Evolutionary conservation across 2,888 invertebrate genomes (phyloP), one percentile per base, ranked within the genome.

Genomic region (Phlogophora meticulosa): DNA sequence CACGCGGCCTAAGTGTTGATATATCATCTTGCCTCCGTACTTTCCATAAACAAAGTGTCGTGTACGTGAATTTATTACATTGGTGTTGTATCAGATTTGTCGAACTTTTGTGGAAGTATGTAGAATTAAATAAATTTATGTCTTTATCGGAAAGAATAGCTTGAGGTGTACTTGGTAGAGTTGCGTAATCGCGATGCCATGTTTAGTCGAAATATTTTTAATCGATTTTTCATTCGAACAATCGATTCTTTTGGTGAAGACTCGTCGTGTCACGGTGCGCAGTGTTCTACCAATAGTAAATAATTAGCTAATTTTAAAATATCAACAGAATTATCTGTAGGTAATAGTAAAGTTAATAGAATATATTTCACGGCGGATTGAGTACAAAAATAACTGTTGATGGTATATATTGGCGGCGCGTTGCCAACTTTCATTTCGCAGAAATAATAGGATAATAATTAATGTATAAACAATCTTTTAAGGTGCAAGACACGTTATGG

Each of bases 371-470:
- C 72, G 22, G 61, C 43, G 60, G 55, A 63, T 58, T 76, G 76
- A 80, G 76, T 77, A 76, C 78, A 76, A 80, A n/a, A 75, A 62
- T 1, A 62, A 80, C 53, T 64, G 62, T 80, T 59, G 53, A 55
- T 49, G 59, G 62, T 61, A 63, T 69, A 58, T 65, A 59, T 59
- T 79, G 77, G 77, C 49, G 55, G 57, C 24, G 48, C 71, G 32
- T 53, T 52, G 80, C 55, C 70, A 55, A 56, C 17, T 63, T 68
- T 62, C 48, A 45, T 59, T 70, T 71, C 10, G 45, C 78, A 77
- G 78, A 74, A 80, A 83, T 81, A 77, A 61, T 81, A 81, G 66
- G 32, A 15, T 78, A 69, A 81, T 78, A 65, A 81, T 72, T 67
- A 49, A 45, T 65, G 56, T 68, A 60, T 56, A 70, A 63, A 57